Conservation (phyloP, 2,797 vertebrate genomes). For the Lagorchestes hirsutus region DNA sequence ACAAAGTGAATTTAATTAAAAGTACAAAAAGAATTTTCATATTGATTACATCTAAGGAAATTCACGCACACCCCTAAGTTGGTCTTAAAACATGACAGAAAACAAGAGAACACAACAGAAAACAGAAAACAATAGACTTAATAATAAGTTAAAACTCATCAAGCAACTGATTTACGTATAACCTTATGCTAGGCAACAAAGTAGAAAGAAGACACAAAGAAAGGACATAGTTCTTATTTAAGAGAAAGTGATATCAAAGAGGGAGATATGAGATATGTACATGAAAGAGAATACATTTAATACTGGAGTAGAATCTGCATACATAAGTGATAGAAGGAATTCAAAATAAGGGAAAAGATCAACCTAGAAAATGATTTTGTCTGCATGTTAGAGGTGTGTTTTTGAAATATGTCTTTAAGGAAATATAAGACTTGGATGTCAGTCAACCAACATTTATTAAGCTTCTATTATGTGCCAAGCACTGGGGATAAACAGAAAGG, state of each 20-base stretch:
- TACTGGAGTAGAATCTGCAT: background rate
- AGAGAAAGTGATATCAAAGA: background rate
- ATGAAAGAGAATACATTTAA: background rate
- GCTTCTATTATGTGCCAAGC: background rate
- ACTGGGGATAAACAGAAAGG: background rate
- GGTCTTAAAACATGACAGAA: background rate
- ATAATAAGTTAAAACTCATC: background rate
- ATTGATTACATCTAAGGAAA: background rate
- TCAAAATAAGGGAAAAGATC: background rate
- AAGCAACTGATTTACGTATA: background rate
- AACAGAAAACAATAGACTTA: background rate
- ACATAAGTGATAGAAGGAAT: background rate
- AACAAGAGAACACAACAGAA: background rate
- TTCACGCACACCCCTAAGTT: background rate
- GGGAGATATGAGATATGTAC: background rate
- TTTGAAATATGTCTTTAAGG: background rate
- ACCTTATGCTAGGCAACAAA: background rate
- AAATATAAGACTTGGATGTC: background rate
- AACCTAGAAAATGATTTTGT: background rate
- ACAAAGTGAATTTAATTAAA: background rate
- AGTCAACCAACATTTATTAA: background rate
- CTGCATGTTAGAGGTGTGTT: background rate
- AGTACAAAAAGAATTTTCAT: background rate
- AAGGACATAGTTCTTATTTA: background rate
- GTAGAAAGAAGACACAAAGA: background rate